Conservation (phyloP, 2,888 invertebrate species). For the Apotomis betuletana region DNA sequence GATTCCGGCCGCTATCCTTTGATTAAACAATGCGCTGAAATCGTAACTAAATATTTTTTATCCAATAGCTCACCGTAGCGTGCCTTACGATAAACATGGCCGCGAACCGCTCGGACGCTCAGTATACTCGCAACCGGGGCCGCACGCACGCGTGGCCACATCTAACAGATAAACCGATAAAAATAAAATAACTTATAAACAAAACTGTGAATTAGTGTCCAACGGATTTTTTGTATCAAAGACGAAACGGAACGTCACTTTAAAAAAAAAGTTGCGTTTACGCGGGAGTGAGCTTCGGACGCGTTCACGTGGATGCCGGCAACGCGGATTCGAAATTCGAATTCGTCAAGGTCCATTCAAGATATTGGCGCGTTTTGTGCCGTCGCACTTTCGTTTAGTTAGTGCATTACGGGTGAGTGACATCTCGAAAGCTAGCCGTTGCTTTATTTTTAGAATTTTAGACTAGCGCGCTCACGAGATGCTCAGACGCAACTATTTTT, state of each 20-base stretch:
- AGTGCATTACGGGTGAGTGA: conserved; percentile 74
- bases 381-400: conserved; percentile 58
- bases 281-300: conserved; percentile 63
- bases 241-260: conserved; percentile 50
- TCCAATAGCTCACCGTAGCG: conserved; percentile 60
- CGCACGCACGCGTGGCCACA: conserved; percentile 66
- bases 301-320: conserved; percentile 64
- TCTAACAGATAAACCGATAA: conserved; percentile 46
- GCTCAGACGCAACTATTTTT: conserved; percentile 76
- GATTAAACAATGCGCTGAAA: conserved; percentile 66
- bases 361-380: conserved; percentile 65
- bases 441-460: conserved; percentile 72
- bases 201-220: conserved; percentile 51
- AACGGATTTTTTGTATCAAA: conserved; percentile 47
- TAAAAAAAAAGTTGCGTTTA: conserved; percentile 51
- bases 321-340: conserved; percentile 65
- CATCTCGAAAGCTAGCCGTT: conserved; percentile 62
- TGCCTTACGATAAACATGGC: conserved; percentile 74
- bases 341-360: conserved; percentile 67
- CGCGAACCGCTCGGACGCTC: conserved; percentile 61
- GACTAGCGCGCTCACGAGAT: conserved; percentile 61
- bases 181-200: conserved; percentile 51
- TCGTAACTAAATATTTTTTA: conserved; percentile 66
- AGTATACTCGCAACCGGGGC: conserved; percentile 72
- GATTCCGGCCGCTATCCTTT: conserved; percentile 43